Conservation (phyloP, 2,888 invertebrate genomes). For the Salticus scenicus region DNA sequence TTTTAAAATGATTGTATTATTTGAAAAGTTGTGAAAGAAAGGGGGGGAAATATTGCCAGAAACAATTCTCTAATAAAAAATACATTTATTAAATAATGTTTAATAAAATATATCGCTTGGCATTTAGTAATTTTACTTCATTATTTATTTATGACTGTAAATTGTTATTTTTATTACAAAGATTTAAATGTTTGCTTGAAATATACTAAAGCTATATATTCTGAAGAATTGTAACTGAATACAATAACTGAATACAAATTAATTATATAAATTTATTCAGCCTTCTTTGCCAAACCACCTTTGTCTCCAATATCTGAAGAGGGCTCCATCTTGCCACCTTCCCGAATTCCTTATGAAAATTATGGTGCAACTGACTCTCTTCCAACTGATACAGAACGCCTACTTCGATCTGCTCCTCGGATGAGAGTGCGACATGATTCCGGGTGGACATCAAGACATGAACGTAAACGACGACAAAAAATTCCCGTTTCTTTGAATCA, state of each 20-base stretch:
- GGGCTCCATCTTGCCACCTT: conserved; percentile 21
- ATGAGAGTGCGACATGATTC: conserved; percentile 38
- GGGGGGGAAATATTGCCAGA: too few relatives aligned
- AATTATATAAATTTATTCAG: conserved; percentile 6
- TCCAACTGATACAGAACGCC: background rate
- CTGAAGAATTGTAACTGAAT: too few relatives aligned
- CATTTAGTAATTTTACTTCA: too few relatives aligned
- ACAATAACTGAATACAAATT: background rate
- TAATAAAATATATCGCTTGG: too few relatives aligned
- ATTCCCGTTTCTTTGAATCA: conserved; percentile 57
- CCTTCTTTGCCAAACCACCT: conserved; percentile 34
- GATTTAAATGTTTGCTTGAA: too few relatives aligned
- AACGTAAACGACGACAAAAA: background rate
- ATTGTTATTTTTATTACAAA: too few relatives aligned
- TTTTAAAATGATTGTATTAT: too few relatives aligned
- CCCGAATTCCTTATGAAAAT: conserved; percentile 17
- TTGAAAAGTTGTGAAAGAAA: too few relatives aligned
- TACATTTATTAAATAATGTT: too few relatives aligned
- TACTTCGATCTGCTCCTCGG: background rate
- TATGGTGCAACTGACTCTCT: conserved; percentile 40
- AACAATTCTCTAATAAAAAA: too few relatives aligned
- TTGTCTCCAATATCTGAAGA: conserved; percentile 50
- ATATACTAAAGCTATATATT: too few relatives aligned
- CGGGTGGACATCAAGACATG: conserved; percentile 5
- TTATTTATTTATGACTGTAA: too few relatives aligned